Evolutionary conservation across 2,888 invertebrate species (phyloP).

Genomic region (Aethes cnicana): DNA sequence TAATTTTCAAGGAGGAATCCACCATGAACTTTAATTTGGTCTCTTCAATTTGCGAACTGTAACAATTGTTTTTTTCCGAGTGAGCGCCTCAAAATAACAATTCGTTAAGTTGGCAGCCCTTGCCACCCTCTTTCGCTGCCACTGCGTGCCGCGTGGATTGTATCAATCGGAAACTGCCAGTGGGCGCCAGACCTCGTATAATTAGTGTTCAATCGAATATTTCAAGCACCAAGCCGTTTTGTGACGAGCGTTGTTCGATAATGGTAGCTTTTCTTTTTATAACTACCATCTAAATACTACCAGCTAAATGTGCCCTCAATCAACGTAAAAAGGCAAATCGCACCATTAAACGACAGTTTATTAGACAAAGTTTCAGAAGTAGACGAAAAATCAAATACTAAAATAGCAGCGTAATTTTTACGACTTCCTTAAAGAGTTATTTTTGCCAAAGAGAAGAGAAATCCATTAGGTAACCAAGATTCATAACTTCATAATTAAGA

Average conservation of each 20-base stretch:
- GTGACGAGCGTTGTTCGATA: neutral
- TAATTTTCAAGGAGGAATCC: slow-evolving; percentile 47
- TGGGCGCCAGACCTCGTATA: slow-evolving; percentile 12
- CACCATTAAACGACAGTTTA: too few relatives aligned
- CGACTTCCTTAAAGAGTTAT: too few relatives aligned
- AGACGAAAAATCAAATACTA: too few relatives aligned
- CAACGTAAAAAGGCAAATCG: too few relatives aligned
- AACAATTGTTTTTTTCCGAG: slow-evolving; percentile 76
- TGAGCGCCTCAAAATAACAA: slow-evolving; percentile 79
- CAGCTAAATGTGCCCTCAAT: too few relatives aligned
- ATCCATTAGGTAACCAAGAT: too few relatives aligned
- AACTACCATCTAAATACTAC: too few relatives aligned
- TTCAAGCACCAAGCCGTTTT: neutral
- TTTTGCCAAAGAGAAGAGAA: too few relatives aligned
- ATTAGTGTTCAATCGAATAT: slow-evolving; percentile 18
- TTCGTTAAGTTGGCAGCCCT: slow-evolving; percentile 65
- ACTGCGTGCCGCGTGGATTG: slow-evolving; percentile 24
- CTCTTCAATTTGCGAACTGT: slow-evolving; percentile 63
- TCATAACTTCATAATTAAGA: too few relatives aligned
- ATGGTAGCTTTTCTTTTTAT: too few relatives aligned
- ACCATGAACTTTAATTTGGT: slow-evolving; percentile 67
- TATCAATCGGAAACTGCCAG: slow-evolving; percentile 24
- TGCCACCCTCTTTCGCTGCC: slow-evolving; percentile 43
- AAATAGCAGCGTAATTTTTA: too few relatives aligned
- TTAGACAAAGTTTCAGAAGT: too few relatives aligned